Evolutionary conservation across 1,140 invertebrate species (phyloP).

Genomic region (Euwallacea fornicatus): DNA sequence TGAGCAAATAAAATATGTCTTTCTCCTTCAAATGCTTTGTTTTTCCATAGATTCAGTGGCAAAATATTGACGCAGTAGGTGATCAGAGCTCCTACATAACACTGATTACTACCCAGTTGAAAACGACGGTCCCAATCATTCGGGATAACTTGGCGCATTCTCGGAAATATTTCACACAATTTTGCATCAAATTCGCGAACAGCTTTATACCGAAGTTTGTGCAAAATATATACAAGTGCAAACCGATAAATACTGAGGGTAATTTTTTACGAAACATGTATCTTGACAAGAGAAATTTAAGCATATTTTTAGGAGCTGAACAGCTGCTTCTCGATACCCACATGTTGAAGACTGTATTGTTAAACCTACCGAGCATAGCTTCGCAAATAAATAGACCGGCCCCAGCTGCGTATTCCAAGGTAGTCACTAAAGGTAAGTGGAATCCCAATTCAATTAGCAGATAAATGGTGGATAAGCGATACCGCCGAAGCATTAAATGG

Average conservation of each 20-base stretch:
- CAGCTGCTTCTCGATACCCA: slow-evolving; percentile 97
- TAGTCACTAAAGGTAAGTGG: slow-evolving; percentile 78
- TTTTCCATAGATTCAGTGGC: slow-evolving; percentile 79
- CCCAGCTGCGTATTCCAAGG: slow-evolving; percentile 80
- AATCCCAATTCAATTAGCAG: neutral
- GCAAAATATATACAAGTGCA: slow-evolving; percentile 91
- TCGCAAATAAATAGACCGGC: slow-evolving; percentile 84
- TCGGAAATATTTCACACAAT: slow-evolving; percentile 97
- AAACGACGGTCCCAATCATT: slow-evolving; percentile 85
- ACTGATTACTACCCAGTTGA: slow-evolving; percentile 84
- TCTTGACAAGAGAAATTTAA: no score
- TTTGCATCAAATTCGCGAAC: slow-evolving; percentile 95
- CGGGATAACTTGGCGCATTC: slow-evolving; percentile 92
- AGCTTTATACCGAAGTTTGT: slow-evolving; percentile 96
- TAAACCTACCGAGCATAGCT: slow-evolving; percentile 92
- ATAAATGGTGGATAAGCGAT: no score
- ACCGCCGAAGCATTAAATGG: no score
- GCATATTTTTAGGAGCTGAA: slow-evolving; percentile 69
- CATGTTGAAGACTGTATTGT: slow-evolving; percentile 93
- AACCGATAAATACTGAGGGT: slow-evolving; percentile 84
- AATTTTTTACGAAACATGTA: neutral
- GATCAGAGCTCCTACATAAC: slow-evolving; percentile 96
- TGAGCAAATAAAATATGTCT: slow-evolving; percentile 45
- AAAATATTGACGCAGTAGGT: slow-evolving; percentile 88
- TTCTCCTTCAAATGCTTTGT: neutral